Base-by-base conservation (phyloP, 1,140 invertebrate species). In the Drosophila arawakana region DNA sequence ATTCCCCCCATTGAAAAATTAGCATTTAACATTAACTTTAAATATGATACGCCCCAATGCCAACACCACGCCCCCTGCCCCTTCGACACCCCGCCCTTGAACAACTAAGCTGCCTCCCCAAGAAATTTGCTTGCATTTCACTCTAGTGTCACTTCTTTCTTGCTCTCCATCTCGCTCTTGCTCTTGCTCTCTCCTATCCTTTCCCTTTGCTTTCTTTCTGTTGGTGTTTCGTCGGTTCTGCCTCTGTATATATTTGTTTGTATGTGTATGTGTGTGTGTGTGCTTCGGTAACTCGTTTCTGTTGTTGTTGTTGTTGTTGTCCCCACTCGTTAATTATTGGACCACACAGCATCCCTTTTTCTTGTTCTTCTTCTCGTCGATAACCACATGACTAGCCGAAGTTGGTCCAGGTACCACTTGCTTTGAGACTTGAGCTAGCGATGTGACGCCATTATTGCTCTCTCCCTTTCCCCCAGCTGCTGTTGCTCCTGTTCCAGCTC, bases 301-400 rank as follows among this genome's bases (percentile, higher is more conserved):
- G 49, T 67, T 54, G 34, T 66, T 47, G 21, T 21, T 47, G 25
- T 41, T 49, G 37, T 50, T 18, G 9, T 25, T 34, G 9, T 39
- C 41, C 44, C 18, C 35, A n/a, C 49, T 43, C 37, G n/a, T 72
- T 62, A 59, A 84, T 89, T 88, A 92, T 92, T 92, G 92, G 65
- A 92, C 72, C 73, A 91, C 89, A 84, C 92, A 92, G 81, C 92
- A 92, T 34, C 88, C 84, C 81, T 92, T 91, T 71, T 92, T 91
- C 78, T 91, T 88, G 68, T 81, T 91, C 75, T 92, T 92, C 76
- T 92, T 92, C 59, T 92, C 91, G 43, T 92, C 91, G 70, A 92
- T 92, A 54, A 92, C 90, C 78, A 92, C 92, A 71, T 92, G 91
- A 86, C 91, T 92, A 81, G 92, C 92, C 65, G 91, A 92, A 59